Conservation (phyloP, 2,113 vertebrate species). For the Thermophis baileyi region DNA sequence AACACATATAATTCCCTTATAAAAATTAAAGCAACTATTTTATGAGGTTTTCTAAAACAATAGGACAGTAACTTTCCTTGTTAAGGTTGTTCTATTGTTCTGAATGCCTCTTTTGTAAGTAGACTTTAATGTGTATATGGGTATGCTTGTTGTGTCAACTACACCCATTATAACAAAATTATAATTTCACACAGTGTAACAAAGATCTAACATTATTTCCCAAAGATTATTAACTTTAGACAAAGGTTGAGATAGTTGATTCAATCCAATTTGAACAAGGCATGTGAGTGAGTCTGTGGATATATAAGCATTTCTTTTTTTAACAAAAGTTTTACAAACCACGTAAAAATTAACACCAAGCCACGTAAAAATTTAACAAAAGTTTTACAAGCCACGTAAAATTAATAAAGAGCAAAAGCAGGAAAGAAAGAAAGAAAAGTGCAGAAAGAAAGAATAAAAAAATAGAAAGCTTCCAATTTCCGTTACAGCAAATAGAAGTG, state of each 20-base stretch:
- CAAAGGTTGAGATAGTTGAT: slow-evolving; percentile 45
- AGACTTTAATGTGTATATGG: slow-evolving; percentile 33
- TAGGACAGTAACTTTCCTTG: slow-evolving; percentile 65
- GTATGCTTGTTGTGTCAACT: not conserved
- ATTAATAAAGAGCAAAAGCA: no score
- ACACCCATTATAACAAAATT: not conserved
- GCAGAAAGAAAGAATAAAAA: not conserved
- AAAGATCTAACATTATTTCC: slow-evolving; percentile 25
- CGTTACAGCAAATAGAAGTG: not conserved
- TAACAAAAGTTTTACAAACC: not conserved
- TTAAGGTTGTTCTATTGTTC: slow-evolving; percentile 61
- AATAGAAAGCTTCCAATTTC: not conserved
- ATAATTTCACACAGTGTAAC: not conserved
- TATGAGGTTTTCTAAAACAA: slow-evolving; percentile 69
- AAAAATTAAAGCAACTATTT: slow-evolving; percentile 71
- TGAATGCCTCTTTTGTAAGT: slow-evolving; percentile 59
- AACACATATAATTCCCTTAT: slow-evolving; percentile 65
- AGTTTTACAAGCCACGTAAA: not conserved
- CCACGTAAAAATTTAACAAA: not conserved
- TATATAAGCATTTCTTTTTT: not conserved
- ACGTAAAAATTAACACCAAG: not conserved
- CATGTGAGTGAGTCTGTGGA: not conserved
- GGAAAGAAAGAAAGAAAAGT: not conserved
- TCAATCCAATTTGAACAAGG: slow-evolving; percentile 36
- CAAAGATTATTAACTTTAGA: slow-evolving; percentile 44